A percentile compares a stretch with the other conserved stretches of the same genome.
Evolutionary conservation across 1,140 invertebrate genomes (phyloP).

Genomic region (Archegozetes longisetosus): DNA sequence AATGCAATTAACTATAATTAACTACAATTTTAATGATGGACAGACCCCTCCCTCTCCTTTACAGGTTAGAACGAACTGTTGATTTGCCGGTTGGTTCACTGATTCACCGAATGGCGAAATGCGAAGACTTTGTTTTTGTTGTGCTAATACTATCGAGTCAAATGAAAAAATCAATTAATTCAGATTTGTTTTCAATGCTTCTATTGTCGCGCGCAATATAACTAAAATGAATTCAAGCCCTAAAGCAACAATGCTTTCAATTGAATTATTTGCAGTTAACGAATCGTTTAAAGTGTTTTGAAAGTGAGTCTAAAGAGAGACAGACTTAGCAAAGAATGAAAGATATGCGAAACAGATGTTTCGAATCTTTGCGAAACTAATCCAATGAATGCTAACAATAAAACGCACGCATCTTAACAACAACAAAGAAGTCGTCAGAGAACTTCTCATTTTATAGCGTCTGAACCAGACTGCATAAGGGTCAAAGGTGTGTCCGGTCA

Average conservation of each 20-base stretch:
- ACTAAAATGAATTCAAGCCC: neutral
- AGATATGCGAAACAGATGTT: too few relatives aligned
- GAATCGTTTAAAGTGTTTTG: neutral
- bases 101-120: neutral
- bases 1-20: too few relatives aligned
- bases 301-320: too few relatives aligned
- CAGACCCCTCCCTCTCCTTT: slow-evolving; percentile 23
- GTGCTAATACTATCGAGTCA: neutral
- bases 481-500: too few relatives aligned
- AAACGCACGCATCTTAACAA: too few relatives aligned
- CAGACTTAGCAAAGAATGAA: too few relatives aligned
- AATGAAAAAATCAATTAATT: neutral
- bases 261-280: neutral
- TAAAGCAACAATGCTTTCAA: neutral
- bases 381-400: too few relatives aligned
- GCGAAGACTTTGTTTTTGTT: neutral
- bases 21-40: neutral
- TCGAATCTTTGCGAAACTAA: too few relatives aligned
- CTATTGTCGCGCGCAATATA: neutral
- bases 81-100: slow-evolving; percentile 16
- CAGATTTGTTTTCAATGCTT: neutral
- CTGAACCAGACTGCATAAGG: too few relatives aligned
- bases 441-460: too few relatives aligned
- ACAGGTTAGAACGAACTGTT: slow-evolving; percentile 26
- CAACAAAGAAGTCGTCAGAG: too few relatives aligned